Evolutionary conservation across 2,113 vertebrate species (phyloP).

Genomic region (Cyphomyrus discorhynchus): DNA sequence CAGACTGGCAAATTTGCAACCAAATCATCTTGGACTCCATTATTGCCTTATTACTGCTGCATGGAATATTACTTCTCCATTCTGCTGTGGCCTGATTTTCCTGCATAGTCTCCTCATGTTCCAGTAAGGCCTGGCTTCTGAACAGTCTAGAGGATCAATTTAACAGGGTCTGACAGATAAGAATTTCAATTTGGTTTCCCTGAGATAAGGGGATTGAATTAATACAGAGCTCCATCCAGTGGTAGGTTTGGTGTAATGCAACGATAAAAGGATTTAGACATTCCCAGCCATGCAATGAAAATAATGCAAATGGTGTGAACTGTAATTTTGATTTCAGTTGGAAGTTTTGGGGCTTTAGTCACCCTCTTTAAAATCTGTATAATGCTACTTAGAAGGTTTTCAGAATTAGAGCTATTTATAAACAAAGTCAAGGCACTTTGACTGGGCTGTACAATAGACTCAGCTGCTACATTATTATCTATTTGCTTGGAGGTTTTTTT

Average conservation of each 20-base stretch:
- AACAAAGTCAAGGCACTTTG: neutral
- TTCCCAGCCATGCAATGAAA: neutral
- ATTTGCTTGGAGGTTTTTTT: neutral
- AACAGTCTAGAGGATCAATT: slow-evolving; percentile 14
- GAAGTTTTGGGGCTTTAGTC: neutral
- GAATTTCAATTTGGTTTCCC: slow-evolving; percentile 14
- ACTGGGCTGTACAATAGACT: neutral
- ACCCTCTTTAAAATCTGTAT: neutral
- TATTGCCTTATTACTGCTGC: neutral
- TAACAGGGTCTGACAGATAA: slow-evolving; percentile 10
- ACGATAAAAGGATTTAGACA: slow-evolving; percentile 5
- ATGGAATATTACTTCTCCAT: slow-evolving; percentile 9
- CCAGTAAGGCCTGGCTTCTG: neutral
- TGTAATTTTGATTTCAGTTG: slow-evolving; percentile 1
- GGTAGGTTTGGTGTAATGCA: slow-evolving; percentile 15
- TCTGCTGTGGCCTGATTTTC: neutral
- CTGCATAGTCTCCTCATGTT: neutral
- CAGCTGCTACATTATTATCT: neutral
- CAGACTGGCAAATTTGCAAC: neutral
- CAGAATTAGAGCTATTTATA: neutral
- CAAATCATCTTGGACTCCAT: neutral
- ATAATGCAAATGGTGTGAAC: neutral
- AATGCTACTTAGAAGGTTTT: slow-evolving; percentile 1
- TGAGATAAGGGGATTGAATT: neutral
- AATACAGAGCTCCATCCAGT: slow-evolving; percentile 22